Base-by-base conservation (phyloP, 2,888 invertebrate genomes). In the Spodoptera exigua region DNA sequence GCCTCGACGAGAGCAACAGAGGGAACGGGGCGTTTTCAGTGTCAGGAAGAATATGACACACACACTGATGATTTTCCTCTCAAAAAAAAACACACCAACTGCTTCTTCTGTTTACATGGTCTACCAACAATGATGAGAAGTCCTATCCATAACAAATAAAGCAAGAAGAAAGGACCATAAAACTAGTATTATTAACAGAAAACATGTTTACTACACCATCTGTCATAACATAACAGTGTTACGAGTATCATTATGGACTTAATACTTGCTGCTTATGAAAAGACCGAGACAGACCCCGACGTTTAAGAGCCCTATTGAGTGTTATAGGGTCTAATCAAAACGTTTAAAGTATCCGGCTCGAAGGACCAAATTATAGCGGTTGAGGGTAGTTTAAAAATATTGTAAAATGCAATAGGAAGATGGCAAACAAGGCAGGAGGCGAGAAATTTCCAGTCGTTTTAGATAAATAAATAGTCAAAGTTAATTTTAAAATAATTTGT, bases 201-300 rank as follows among this genome's bases (percentile, higher is more conserved):
- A 55, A 78, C 65, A 63, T 62, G 52, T 59, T 70, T 69, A 74
- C 61, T 54, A 49, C 49, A 66, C 74, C 78, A 76, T 80, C 73
- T 81, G 81, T 73, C 75, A 76, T 71, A 68, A 56, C 67, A 70
- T 77, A 61, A 78, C 67, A 72, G 61, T 74, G 66, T 77, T 74
- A 83, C 66, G 76, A 76, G 69, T 68, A 68, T 65, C 67, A 80
- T 78, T 74, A 76, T 74, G 43, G 69, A 70, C 72, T n/a, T 72
- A 68, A 70, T 72, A 78, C 70, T 60, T 52, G 54, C 58, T 56
- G 54, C 47, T 66, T 74, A 72, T 78, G 73, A 68, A 68, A 78
- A 73, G 57, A 61, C 40, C 41, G 46, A 67, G 68, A 35, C 43
- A 47, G 65, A 39, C 41, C 43, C 21, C 17, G 17, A 34, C 57